Evolutionary conservation across 2,797 vertebrate species (phyloP).

Genomic region (Cichlasoma orientale): DNA sequence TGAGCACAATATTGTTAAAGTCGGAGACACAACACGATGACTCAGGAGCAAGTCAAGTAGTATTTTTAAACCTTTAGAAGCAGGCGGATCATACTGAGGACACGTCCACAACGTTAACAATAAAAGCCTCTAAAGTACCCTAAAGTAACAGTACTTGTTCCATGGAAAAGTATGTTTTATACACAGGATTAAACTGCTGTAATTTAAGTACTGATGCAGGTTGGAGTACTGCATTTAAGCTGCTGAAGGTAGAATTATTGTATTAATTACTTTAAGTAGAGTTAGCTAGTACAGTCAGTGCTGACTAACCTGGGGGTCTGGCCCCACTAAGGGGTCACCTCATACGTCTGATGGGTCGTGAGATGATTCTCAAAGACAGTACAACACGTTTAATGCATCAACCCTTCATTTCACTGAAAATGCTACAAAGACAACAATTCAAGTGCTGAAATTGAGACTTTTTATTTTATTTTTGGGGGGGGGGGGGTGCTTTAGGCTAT

Average conservation of each 20-base stretch:
- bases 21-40: constrained; percentile 32
- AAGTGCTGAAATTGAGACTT: background rate
- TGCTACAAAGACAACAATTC: too few relatives aligned
- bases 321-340: background rate
- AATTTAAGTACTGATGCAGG: too few relatives aligned
- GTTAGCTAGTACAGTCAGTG: background rate
- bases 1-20: constrained; percentile 31
- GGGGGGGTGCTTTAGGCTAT: background rate
- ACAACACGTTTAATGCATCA: too few relatives aligned
- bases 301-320: background rate
- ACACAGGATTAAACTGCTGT: too few relatives aligned
- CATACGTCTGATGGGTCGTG: background rate
- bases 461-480: background rate
- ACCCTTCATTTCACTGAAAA: too few relatives aligned
- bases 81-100: background rate
- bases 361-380: background rate
- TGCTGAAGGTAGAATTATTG: background rate
- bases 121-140: too few relatives aligned
- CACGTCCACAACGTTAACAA: background rate
- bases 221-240: too few relatives aligned
- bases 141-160: too few relatives aligned
- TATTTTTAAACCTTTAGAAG: background rate
- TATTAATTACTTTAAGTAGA: background rate
- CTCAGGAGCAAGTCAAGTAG: background rate
- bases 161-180: too few relatives aligned